Evolutionary conservation across 2,888 invertebrate species (phyloP), one percentile per base, ranked within the genome.

Genomic region (Gari tellinella): DNA sequence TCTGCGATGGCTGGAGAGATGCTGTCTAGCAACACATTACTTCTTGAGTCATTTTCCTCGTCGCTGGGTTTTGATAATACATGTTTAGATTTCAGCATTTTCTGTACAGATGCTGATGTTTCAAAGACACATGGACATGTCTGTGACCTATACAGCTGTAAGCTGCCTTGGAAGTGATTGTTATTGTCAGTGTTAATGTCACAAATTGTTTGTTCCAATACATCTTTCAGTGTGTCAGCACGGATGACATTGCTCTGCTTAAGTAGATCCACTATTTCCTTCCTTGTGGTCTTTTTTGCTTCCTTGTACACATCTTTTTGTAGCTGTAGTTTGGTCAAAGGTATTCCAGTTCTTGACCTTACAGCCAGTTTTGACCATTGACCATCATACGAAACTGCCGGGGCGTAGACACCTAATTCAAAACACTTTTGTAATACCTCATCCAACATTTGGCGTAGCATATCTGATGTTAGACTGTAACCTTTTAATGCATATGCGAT

Each of bases 401-500:
- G 72, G 12, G 23, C 31, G 38, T 72, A 66, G 14, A 72, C 1
- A 31, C 72, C 66, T 40, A 26, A 26, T 7, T 14, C 23, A 23
- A 49, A 66, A 2, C 56, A 38, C 26, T 14, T 43, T 45, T 41
- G 10, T 21, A 65, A 53, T n/a, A 61, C 57, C 15, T 57, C 51
- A 14, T 55, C 12, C 4, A 66, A 38, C 57, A 72, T 61, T 21
- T 46, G 51, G 14, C 62, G n/a, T 52, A 67, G 31, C 1, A 38
- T 25, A 14, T 66, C 48, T 17, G 41, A 25, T 26, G 21, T 26
- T 52, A 72, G 43, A 37, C 66, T 72, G 40, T 72, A 72, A 4
- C 72, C 72, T 19, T 57, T 66, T 2, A 62, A 56, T 8, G 37
- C 66, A 57, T 57, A 72, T 8, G 57, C 66, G 0, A 75, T 43